A percentile compares a stretch with the other conserved stretches of the same genome.
These are phyloP conservation scores for Bombus consobrinus DNA, from an alignment of 1,140 invertebrate genomes.

Conservation along the genomic window DNA sequence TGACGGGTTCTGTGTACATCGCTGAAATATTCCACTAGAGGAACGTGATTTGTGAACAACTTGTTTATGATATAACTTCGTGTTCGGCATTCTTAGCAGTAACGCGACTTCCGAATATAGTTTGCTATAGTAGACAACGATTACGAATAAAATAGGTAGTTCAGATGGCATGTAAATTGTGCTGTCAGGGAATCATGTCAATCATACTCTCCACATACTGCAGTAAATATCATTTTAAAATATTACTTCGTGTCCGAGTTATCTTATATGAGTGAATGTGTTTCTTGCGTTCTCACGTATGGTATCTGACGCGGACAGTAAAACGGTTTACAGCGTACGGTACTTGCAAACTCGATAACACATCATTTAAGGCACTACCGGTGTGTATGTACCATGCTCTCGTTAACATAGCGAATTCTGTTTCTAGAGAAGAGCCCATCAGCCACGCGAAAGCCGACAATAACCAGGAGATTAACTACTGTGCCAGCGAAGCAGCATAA, in stretches of 20 bases:
- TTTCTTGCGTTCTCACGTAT: not conserved
- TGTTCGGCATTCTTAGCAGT: constrained; percentile 11
- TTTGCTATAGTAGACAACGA: not conserved
- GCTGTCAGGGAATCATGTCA: not conserved
- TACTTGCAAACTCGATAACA: constrained; percentile 48
- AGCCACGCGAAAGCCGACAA: constrained; percentile 68
- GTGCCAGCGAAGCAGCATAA: constrained; percentile 56
- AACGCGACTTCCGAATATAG: not conserved
- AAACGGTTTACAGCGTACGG: constrained; percentile 64
- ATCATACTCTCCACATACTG: not conserved
- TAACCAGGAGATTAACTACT: constrained; percentile 64
- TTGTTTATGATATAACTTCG: not conserved
- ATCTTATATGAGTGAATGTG: not conserved
- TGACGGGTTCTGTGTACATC: not conserved
- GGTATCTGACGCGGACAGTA: constrained; percentile 46
- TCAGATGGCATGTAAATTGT: not conserved
- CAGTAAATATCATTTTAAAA: constrained; percentile 6
- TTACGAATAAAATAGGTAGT: not conserved
- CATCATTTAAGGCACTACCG: constrained; percentile 40
- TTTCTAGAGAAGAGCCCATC: constrained; percentile 75
- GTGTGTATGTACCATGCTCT: constrained; percentile 52
- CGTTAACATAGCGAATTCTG: constrained; percentile 61
- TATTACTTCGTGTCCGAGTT: not conserved
- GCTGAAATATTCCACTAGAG: constrained; percentile 3
- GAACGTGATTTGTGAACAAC: constrained; percentile 16